Evolutionary conservation across 1,140 invertebrate species (phyloP), one percentile per base, ranked within the genome.

Genomic region (Nixonia krombeini): DNA sequence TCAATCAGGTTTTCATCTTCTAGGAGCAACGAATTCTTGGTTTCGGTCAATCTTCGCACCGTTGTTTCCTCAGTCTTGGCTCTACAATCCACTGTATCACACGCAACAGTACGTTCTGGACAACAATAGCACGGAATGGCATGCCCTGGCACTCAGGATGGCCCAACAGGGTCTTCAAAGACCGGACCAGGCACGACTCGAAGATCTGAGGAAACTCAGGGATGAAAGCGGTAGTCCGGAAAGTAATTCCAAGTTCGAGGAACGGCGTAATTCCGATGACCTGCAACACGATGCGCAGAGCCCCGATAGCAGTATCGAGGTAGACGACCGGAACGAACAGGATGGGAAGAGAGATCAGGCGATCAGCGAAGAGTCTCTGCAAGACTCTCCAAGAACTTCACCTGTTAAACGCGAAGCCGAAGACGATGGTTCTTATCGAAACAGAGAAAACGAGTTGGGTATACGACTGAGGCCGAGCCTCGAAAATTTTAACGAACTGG

Each of bases 41-140:
- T 84, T 85, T 21, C 81, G 81, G 2, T 85, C 84, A 47, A 83
- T 85, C 74, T 84, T 85, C 40, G 84, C 82, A 0, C 84, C 84
- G 5, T 58, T 85, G 13, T 50, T 85, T 23, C 84, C 84, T 2
- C 82, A 81, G 25, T 82, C 81, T 0, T 85, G 82, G 82, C 63
- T 85, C 3, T 83, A 83, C 58, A 84, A 84, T 29, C 82, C 82
- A 0, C 62, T 85, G 6, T 85, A 84, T 35, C 81, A 82, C 29
- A 79, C 78, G 18, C 82, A 83, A 35, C 83, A 84, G 33, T 85
- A 85, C 46, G 76, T 84, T 1, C 31, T 84, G 23, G 82, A 84
- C 25, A n/a, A n/a, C n/a, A n/a, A n/a, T n/a, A n/a, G n/a, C n/a
- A 81, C 81, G 0, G 83, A 85, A 21, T 85, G 84, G 84, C 83